Base-by-base conservation (phyloP, 1,140 invertebrate genomes). In the Hetaerina americana region DNA sequence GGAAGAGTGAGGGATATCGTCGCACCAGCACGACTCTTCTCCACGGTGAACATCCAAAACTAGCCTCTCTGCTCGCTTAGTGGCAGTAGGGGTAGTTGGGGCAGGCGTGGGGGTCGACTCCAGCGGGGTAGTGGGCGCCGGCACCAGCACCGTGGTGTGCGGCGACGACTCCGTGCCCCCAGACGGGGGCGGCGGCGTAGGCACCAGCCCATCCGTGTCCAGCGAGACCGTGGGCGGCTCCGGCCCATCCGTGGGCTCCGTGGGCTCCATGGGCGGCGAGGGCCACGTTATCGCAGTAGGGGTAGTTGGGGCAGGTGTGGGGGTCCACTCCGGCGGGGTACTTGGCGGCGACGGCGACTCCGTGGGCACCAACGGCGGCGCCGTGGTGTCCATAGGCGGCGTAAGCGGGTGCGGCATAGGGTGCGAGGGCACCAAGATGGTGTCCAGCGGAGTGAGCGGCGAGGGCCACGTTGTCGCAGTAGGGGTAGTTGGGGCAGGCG, bases 11-110 rank as follows among this genome's bases (percentile, higher is more conserved):
- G n/a, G n/a, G n/a, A n/a, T n/a, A n/a, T n/a, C n/a, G n/a, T n/a
- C n/a, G n/a, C n/a, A n/a, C n/a, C n/a, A n/a, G n/a, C n/a, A n/a
- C n/a, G n/a, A n/a, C n/a, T n/a, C n/a, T n/a, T n/a, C n/a, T n/a
- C n/a, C n/a, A n/a, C n/a, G n/a, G n/a, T n/a, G n/a, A n/a, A n/a
- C n/a, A n/a, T n/a, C n/a, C n/a, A n/a, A n/a, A n/a, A n/a, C n/a
- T n/a, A n/a, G n/a, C n/a, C n/a, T n/a, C n/a, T n/a, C n/a, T n/a
- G n/a, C n/a, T n/a, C n/a, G n/a, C n/a, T 72, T 80, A 79, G 76
- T 79, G 80, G 76, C 85, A 86, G 82, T 83, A 86, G 0, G 85
- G 85, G 78, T 86, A 86, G 81, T 86, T 86, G 73, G 84, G 85
- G 78, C 85, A 86, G 49, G 81, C 77, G 8, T 83, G 80, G 1